A percentile compares a stretch with the other conserved stretches of the same genome.
These are phyloP conservation scores for Rhinophrynus dorsalis DNA, from an alignment of 2,797 vertebrate genomes.

Conservation along the genomic window DNA sequence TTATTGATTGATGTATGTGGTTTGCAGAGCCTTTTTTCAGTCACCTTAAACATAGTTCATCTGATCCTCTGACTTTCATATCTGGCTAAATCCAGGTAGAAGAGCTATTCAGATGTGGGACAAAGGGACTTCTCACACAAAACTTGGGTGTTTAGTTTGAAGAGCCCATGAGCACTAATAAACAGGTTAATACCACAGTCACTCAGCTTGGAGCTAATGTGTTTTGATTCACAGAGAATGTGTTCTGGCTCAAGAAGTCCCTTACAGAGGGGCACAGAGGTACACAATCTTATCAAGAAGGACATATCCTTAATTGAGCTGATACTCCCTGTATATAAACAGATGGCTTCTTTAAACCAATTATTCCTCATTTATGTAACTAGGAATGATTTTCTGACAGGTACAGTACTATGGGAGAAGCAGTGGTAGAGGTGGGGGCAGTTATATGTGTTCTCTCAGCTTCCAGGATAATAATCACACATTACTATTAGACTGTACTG, in stretches of 20 bases:
- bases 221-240: conserved; percentile 69
- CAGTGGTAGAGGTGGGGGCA: background rate
- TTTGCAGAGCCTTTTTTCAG: no score
- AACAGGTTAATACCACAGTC: conserved; percentile 58
- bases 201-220: conserved; percentile 60
- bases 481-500: no score
- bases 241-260: conserved; percentile 48
- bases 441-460: background rate
- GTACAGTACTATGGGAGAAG: conserved; percentile 45
- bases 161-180: conserved; percentile 52
- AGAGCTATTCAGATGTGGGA: no score
- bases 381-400: conserved; percentile 69
- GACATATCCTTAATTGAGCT: conserved; percentile 70
- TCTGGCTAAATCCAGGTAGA: no score
- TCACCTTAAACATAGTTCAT: no score
- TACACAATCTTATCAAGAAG: conserved; percentile 59
- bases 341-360: conserved; percentile 74
- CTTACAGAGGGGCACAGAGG: conserved; percentile 39
- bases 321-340: conserved; percentile 65
- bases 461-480: background rate
- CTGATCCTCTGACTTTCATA: no score
- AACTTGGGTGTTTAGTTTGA: no score
- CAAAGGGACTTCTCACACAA: no score
- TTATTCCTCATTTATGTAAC: conserved; percentile 72
- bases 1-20: no score